Conservation (phyloP, 2,888 invertebrate genomes). For the Lasioglossum zephyrum region DNA sequence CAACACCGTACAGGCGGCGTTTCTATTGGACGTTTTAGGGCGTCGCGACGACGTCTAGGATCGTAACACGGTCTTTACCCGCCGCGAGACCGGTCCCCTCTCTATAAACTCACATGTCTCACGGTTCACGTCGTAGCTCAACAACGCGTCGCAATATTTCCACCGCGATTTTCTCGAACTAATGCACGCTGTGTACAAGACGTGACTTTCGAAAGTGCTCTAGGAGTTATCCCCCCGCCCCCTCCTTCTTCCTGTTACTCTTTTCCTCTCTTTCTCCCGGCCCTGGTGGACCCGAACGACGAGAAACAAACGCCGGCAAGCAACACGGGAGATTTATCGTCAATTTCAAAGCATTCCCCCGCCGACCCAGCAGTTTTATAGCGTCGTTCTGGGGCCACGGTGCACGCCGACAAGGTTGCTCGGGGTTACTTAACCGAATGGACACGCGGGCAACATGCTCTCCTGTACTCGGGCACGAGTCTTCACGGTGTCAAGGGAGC, state of each 20-base stretch:
- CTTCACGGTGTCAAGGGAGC: neutral
- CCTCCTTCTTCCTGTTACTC: neutral
- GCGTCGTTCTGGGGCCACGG: constrained; percentile 35
- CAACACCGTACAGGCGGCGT: neutral
- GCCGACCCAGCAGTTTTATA: constrained; percentile 38
- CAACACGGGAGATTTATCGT: constrained; percentile 51
- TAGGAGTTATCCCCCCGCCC: constrained; percentile 40
- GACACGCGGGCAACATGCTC: constrained; percentile 27
- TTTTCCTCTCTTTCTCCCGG: constrained; percentile 17
- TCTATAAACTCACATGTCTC: constrained; percentile 3
- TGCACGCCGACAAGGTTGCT: constrained; percentile 43
- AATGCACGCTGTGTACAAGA: constrained; percentile 56
- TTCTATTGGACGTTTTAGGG: neutral
- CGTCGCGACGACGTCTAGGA: neutral
- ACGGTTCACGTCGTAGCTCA: constrained; percentile 55
- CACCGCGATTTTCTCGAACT: constrained; percentile 61
- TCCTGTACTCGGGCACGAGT: neutral
- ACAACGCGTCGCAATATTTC: constrained; percentile 62
- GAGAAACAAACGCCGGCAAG: constrained; percentile 49
- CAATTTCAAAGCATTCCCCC: constrained; percentile 54
- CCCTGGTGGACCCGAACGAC: constrained; percentile 29
- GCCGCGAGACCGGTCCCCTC: neutral
- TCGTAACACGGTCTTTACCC: constrained; percentile 2
- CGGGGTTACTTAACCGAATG: constrained; percentile 56
- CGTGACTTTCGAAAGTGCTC: constrained; percentile 51